Percentiles rank a stretch among this genome's conserved stretches.
phyloP scores from a whole-genome alignment of 2,888 invertebrate genomes.

The Leptodirus hochenwartii region DNA sequence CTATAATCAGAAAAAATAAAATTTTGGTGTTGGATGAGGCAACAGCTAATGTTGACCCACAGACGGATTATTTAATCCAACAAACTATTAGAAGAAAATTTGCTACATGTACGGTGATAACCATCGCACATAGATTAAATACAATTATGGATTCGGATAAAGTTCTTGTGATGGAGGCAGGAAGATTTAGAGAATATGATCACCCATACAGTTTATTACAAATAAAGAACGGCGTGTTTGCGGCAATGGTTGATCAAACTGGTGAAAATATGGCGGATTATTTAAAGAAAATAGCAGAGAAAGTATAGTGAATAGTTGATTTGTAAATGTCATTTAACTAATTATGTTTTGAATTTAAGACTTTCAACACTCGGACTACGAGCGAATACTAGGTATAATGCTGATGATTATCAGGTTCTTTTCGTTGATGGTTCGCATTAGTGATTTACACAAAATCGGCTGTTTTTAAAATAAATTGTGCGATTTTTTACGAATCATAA shows the following conservation, averaged over 20 bases:
- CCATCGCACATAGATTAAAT: conserved; percentile 70
- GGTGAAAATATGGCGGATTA: conserved; percentile 27
- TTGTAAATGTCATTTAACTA: too few relatives aligned
- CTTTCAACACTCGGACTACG: too few relatives aligned
- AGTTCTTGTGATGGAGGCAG: conserved; percentile 67
- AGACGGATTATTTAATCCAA: conserved; percentile 63
- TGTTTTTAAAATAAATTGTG: too few relatives aligned
- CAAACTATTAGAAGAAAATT: conserved; percentile 59
- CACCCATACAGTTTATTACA: conserved; percentile 52
- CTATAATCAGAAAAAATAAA: conserved; percentile 29
- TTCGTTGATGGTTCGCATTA: too few relatives aligned
- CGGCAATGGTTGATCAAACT: conserved; percentile 48
- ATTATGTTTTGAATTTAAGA: too few relatives aligned
- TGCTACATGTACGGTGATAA: conserved; percentile 61
- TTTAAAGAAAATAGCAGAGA: conserved; percentile 16
- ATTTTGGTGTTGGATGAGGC: conserved; percentile 44
- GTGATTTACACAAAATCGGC: too few relatives aligned
- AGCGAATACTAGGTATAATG: too few relatives aligned
- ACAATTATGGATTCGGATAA: conserved; percentile 79
- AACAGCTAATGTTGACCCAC: conserved; percentile 68
- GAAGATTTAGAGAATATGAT: conserved; percentile 56
- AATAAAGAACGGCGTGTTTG: conserved; percentile 39
- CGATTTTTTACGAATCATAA: too few relatives aligned
- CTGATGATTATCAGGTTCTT: too few relatives aligned
- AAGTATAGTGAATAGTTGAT: too few relatives aligned